A percentile compares a stretch with the other conserved stretches of the same genome.
These are phyloP conservation scores for Polia nebulosa DNA, from an alignment of 2,888 invertebrate species.

Conservation along the genomic window DNA sequence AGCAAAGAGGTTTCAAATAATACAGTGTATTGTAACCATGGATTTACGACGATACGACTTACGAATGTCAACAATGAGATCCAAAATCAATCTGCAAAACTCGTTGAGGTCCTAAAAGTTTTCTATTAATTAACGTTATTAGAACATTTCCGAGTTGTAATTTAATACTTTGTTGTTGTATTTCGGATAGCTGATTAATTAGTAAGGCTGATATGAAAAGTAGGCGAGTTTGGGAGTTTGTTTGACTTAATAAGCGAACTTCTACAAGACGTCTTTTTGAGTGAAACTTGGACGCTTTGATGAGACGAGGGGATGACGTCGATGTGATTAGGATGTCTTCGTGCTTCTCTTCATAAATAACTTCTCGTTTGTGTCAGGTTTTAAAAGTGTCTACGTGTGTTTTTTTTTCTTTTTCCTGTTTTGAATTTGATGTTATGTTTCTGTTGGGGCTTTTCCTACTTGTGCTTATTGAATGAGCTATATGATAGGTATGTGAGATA, in stretches of 20 bases:
- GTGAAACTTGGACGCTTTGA: constrained; percentile 84
- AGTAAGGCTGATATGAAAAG: constrained; percentile 86
- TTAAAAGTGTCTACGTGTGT: not conserved
- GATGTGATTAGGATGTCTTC: constrained; percentile 78
- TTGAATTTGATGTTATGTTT: not conserved
- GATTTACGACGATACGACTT: too few species aligned
- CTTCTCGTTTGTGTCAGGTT: constrained; percentile 38
- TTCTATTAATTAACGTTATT: constrained; percentile 81
- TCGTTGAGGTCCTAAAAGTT: constrained; percentile 68
- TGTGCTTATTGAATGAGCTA: not conserved
- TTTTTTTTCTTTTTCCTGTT: not conserved
- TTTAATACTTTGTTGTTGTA: constrained; percentile 86
- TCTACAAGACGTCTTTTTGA: constrained; percentile 86
- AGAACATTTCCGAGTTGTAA: constrained; percentile 78
- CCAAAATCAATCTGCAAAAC: constrained; percentile 44
- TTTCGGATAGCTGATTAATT: constrained; percentile 86
- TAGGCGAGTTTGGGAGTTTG: constrained; percentile 77
- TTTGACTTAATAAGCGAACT: constrained; percentile 87
- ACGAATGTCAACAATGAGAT: constrained; percentile 23
- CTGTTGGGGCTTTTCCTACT: not conserved
- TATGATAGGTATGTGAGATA: not conserved
- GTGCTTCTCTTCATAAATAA: constrained; percentile 60
- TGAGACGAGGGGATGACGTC: constrained; percentile 74
- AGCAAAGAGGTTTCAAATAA: too few species aligned
- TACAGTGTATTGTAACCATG: too few species aligned